Evolutionary conservation across 2,888 invertebrate genomes (phyloP), one percentile per base, ranked within the genome.

Genomic region (Lepidocyrtoides sp.): DNA sequence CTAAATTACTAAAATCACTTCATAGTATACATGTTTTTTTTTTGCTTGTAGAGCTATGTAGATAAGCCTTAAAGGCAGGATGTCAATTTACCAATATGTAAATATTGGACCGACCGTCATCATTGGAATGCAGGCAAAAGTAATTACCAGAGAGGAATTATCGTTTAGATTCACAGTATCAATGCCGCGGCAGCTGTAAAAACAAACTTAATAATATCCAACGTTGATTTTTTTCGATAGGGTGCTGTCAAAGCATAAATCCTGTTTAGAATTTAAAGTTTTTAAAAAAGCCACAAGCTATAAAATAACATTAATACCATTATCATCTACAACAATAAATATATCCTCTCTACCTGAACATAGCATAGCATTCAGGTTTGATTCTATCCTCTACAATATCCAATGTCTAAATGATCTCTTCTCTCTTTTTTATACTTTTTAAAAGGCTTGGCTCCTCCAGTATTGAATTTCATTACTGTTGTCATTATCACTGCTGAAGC

Each of bases 191-290:
- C 60, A 75, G 23, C 44, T 44, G 72, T 44, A 44, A 75, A 48
- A 75, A 75, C 23, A 75, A 5, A 2, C 48, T 32, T 57, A n/a
- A n/a, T 66, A 32, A 32, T 32, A 32, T 32, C 17, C 32, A 14
- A 20, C 60, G 26, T 7, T 60, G 60, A 36, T 12, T 48, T n/a
- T 20, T 72, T 7, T 14, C 29, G 29, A 5, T 60, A 48, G 10
- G 72, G 23, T 51, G 51, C 36, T 69, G 84, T 66, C 84, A 66
- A 66, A 54, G 51, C 84, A 72, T 84, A 54, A 84, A 69, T 84
- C 84, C 84, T 84, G 84, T 84, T 54, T 84, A 23, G 60, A 60
- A 32, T 81, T 36, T 81, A 23, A 26, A 75, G 14, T 44, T 44
- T 23, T n/a, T n/a, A n/a, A 66, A 66, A 66, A 66, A 23, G 12